phyloP scores from a whole-genome alignment of 2,113 vertebrate species.

The Micronycteris hirsuta region DNA sequence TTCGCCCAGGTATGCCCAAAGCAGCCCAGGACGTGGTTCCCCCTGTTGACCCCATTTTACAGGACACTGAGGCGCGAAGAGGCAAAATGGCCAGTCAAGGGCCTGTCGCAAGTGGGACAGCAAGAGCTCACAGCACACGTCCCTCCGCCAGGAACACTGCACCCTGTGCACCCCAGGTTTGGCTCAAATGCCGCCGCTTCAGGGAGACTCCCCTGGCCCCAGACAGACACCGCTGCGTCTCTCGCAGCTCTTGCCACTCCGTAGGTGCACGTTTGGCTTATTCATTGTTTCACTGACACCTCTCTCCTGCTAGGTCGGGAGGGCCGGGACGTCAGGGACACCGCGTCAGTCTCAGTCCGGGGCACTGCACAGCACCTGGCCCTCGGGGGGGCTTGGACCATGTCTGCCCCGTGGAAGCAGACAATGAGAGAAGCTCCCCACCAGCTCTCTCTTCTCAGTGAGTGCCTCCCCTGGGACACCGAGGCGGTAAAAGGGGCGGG shows the following conservation, averaged over 20 bases:
- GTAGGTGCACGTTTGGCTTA: neutral
- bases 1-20: neutral
- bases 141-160: neutral
- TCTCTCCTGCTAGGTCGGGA: neutral
- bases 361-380: fast-evolving
- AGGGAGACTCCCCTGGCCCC: neutral
- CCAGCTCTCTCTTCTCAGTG: neutral
- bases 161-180: no score
- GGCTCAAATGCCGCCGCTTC: neutral
- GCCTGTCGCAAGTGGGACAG: neutral
- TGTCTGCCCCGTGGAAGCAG: neutral
- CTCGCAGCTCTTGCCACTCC: neutral
- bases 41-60: neutral
- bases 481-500: fast-evolving
- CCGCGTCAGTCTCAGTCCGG: fast-evolving
- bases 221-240: neutral
- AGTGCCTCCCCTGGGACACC: neutral
- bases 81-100: neutral
- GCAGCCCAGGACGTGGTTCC: neutral
- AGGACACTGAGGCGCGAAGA: neutral
- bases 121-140: neutral
- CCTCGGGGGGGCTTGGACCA: neutral
- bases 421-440: neutral
- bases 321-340: neutral
- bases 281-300: fast-evolving